These are phyloP conservation scores for Phyllostomus discolor DNA, from an alignment of 2,113 vertebrate genomes.

Conservation along the genomic window DNA sequence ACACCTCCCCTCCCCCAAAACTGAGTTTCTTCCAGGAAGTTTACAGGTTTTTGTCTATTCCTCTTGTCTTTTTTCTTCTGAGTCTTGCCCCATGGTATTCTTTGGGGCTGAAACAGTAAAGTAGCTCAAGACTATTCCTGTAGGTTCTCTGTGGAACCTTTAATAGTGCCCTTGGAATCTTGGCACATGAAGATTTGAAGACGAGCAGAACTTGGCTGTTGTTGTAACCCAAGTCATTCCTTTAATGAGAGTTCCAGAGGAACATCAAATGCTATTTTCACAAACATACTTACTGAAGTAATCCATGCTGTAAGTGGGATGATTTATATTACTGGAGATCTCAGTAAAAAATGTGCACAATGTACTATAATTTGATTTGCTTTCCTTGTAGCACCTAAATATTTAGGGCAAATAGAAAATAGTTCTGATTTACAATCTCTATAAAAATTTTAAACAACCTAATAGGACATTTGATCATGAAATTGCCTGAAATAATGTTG, in stretches of 20 bases:
- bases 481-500: constrained; percentile 65
- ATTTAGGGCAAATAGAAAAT: constrained; percentile 70
- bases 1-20: no score
- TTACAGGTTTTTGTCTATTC: not conserved
- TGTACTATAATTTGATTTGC: constrained; percentile 60
- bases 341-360: constrained; percentile 45
- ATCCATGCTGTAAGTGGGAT: not conserved
- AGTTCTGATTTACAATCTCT: constrained; percentile 70
- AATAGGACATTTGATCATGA: constrained; percentile 71
- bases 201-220: not conserved
- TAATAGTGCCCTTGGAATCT: not conserved
- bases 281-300: not conserved
- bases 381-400: constrained; percentile 65
- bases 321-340: constrained; percentile 30
- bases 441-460: constrained; percentile 68
- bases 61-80: not conserved
- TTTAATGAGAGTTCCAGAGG: not conserved
- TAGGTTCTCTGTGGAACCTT: not conserved
- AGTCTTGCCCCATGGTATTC: not conserved
- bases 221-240: not conserved
- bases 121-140: not conserved
- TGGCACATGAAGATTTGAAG: not conserved
- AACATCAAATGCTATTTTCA: not conserved
- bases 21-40: not conserved
- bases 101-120: not conserved